Conservation (phyloP, 35 echinoderm and acorn worm genomes). For the Apostichopus japonicus region DNA sequence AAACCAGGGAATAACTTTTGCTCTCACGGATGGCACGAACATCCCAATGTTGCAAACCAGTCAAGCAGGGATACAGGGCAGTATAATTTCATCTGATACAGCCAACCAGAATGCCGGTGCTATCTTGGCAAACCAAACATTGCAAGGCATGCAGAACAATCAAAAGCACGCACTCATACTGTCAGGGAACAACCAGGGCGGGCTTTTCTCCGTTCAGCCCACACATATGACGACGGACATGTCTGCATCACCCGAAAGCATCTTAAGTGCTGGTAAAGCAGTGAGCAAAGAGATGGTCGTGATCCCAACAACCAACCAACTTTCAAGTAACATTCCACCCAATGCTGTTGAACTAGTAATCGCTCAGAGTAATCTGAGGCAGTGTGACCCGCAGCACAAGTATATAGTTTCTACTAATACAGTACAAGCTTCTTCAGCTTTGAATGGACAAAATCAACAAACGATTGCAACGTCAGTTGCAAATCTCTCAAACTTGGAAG, state of each 20-base stretch:
- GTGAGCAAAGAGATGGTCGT: constrained; percentile 45
- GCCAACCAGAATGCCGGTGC: background rate
- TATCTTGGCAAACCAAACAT: background rate
- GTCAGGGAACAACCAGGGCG: constrained; percentile 33
- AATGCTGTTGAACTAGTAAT: constrained; percentile 39
- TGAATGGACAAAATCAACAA: background rate
- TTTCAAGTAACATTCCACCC: constrained; percentile 51
- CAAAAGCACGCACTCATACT: constrained; percentile 28
- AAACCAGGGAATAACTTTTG: constrained; percentile 12
- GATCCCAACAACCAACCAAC: constrained; percentile 2
- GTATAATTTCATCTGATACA: constrained; percentile 26
- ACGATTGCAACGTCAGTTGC: background rate
- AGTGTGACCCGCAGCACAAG: background rate
- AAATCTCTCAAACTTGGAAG: constrained; percentile 1
- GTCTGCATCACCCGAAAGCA: background rate
- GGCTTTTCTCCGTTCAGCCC: constrained; percentile 25
- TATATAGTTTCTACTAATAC: background rate
- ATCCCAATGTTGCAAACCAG: background rate
- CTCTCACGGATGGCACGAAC: background rate
- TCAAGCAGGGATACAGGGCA: background rate
- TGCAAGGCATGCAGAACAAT: background rate
- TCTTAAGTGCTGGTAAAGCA: background rate
- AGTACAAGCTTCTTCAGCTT: background rate
- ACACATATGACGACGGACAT: background rate
- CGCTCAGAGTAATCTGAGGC: background rate